Evolutionary conservation across 2,888 invertebrate species (phyloP).

Genomic region (Dyspetes luteomarginatus): DNA sequence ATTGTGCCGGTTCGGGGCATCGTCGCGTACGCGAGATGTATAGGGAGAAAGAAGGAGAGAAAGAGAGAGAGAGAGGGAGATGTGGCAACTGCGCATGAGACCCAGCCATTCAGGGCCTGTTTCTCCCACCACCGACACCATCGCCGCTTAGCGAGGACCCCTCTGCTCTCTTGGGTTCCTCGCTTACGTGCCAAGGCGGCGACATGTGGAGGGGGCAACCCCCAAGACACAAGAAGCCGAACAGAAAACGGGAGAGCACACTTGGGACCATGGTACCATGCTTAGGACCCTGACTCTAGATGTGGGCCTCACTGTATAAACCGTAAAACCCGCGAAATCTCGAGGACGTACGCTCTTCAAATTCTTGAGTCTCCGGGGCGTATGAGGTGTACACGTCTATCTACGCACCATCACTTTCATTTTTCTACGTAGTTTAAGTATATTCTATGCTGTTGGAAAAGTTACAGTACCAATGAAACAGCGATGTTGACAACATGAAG

Average conservation of each 20-base stretch:
- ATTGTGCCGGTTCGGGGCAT: constrained; percentile 43
- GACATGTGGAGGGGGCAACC: no score
- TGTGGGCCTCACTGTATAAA: neutral
- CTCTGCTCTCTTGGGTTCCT: no score
- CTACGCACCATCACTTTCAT: constrained; percentile 24
- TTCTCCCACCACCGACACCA: no score
- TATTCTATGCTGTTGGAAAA: no score
- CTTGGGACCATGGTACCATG: neutral
- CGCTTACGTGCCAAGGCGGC: no score
- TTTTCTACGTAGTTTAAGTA: no score
- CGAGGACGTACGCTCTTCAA: constrained; percentile 24
- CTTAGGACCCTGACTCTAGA: neutral
- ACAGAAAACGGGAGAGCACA: no score
- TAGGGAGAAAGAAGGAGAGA: constrained; percentile 2
- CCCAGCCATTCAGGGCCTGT: no score
- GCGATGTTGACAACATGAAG: no score
- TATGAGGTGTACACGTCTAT: neutral
- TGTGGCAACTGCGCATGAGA: constrained; percentile 7
- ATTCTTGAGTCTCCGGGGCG: neutral
- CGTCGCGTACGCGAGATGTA: constrained; percentile 5
- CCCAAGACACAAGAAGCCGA: no score
- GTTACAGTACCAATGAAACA: no score
- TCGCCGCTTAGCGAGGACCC: no score
- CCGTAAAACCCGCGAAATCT: constrained; percentile 37
- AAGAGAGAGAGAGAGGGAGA: neutral